phyloP scores from a whole-genome alignment of 2,888 invertebrate genomes.

The Gonocerus acuteangulatus region DNA sequence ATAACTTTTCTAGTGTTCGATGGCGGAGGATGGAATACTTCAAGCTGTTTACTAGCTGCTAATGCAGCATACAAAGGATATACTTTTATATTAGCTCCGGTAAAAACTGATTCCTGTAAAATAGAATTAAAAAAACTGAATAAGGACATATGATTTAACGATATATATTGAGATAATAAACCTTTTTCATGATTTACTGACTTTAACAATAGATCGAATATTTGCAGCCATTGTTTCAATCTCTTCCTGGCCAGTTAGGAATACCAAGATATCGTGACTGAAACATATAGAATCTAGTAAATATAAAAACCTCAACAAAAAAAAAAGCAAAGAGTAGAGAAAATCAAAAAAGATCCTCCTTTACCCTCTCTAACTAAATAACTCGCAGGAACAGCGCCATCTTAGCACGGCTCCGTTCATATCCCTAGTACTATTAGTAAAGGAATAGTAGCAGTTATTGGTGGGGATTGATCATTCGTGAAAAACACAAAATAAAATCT shows the following conservation, averaged over 20 bases:
- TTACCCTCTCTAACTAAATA: too few relatives aligned
- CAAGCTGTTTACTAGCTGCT: constrained; percentile 46
- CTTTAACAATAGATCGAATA: constrained; percentile 64
- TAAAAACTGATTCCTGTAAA: constrained; percentile 33
- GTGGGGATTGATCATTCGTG: too few relatives aligned
- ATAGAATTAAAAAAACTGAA: constrained; percentile 1
- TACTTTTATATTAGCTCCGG: constrained; percentile 60
- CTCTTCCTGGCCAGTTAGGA: constrained; percentile 94
- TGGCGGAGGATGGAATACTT: constrained; percentile 47
- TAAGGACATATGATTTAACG: neutral
- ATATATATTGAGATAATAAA: neutral
- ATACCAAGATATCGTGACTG: constrained; percentile 84
- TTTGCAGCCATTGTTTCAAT: constrained; percentile 77
- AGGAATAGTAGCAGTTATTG: too few relatives aligned
- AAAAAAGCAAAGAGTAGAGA: too few relatives aligned
- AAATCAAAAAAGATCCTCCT: too few relatives aligned
- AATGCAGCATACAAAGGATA: constrained; percentile 54
- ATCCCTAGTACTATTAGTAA: too few relatives aligned
- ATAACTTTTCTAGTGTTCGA: constrained; percentile 48
- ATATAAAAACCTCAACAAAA: neutral
- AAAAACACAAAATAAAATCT: too few relatives aligned
- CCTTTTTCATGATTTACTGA: constrained; percentile 40
- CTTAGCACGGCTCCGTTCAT: too few relatives aligned
- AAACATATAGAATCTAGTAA: constrained; percentile 42
- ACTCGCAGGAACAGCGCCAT: too few relatives aligned